Base-by-base conservation (phyloP, 2,797 vertebrate species). In the Squalus acanthias region DNA sequence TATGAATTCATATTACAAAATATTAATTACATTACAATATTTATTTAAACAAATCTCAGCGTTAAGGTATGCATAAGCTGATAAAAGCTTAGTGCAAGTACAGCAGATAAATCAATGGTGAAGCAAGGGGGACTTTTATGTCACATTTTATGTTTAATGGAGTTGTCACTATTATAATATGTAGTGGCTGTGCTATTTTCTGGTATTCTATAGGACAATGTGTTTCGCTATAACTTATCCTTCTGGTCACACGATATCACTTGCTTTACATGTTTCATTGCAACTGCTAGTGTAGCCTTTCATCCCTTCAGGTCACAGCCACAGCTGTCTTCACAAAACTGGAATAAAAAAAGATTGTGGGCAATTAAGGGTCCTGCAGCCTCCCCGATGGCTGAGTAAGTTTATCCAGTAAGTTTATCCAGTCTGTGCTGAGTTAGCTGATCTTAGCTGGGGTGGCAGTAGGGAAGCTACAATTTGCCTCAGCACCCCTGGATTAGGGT, bases 121-220 rank as follows among this genome's bases (percentile, higher is more conserved):
- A 60, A 57, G 94, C 53, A 57, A 57, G 29, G 69, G 46, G 20
- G 70, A 69, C 92, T 95, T 74, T 95, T 33, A 95, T 33, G 69
- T 95, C 50, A 57, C 94, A 95, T 24, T 22, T 24, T 22, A 4
- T 29, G 26, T 76, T 74, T 57, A 95, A 95, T 95, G 94, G 94
- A 76, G 24, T 76, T 95, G 94, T 60, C 94, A 76, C 50, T n/a
- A 76, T 33, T n/a, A 95, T 57, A 95, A 74, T 76, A 95, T 95
- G 50, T 33, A 33, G 69, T 57, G 50, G 50, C 33, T 20, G 13
- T 50, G 46, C 70, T 95, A 72, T n/a, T 95, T 57, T 70, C 69
- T 53, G 26, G 67, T 72, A 33, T 53, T 13, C 67, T 15, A 10
- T 20, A 60, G 46, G 26, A 65, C 50, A 53, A 33, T 74, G 57